These are phyloP conservation scores for Eucriotettix oculatus DNA, from an alignment of 2,888 invertebrate genomes.

Conservation along the genomic window DNA sequence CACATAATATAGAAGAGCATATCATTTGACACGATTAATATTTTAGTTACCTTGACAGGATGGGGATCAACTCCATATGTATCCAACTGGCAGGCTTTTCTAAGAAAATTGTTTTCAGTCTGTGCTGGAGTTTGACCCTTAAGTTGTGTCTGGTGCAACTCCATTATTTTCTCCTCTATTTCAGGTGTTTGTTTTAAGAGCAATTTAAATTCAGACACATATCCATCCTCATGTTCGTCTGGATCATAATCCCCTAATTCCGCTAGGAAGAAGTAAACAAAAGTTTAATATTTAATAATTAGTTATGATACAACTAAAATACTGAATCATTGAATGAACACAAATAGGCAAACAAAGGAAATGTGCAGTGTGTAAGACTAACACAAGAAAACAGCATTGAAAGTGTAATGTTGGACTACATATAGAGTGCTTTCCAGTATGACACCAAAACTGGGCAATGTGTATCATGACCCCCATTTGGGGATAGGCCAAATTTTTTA, in stretches of 20 bases:
- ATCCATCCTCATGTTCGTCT: conserved; percentile 71
- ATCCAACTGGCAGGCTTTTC: conserved; percentile 79
- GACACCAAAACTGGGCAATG: too few relatives aligned
- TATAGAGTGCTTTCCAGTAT: too few relatives aligned
- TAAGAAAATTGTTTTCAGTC: conserved; percentile 79
- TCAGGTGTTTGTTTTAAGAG: conserved; percentile 81
- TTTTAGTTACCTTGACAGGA: conserved; percentile 67
- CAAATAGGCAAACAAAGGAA: too few relatives aligned
- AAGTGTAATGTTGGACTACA: too few relatives aligned
- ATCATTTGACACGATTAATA: too few relatives aligned
- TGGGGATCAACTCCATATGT: conserved; percentile 97
- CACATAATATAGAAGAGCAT: too few relatives aligned
- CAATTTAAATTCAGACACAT: conserved; percentile 80
- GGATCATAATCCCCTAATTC: conserved; percentile 91
- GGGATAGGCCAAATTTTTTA: too few relatives aligned
- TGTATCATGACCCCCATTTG: too few relatives aligned
- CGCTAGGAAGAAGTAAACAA: conserved; percentile 39
- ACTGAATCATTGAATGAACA: too few relatives aligned
- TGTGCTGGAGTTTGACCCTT: conserved; percentile 74
- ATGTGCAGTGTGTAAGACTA: too few relatives aligned
- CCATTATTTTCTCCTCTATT: conserved; percentile 85
- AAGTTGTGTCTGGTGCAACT: conserved; percentile 73
- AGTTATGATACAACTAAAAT: too few relatives aligned
- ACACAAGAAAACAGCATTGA: too few relatives aligned
- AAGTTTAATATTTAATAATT: not conserved